A percentile compares a stretch with the other conserved stretches of the same genome.
These are phyloP conservation scores for Hoplostethus mediterraneus DNA, from an alignment of 2,797 vertebrate genomes.

Conservation along the genomic window DNA sequence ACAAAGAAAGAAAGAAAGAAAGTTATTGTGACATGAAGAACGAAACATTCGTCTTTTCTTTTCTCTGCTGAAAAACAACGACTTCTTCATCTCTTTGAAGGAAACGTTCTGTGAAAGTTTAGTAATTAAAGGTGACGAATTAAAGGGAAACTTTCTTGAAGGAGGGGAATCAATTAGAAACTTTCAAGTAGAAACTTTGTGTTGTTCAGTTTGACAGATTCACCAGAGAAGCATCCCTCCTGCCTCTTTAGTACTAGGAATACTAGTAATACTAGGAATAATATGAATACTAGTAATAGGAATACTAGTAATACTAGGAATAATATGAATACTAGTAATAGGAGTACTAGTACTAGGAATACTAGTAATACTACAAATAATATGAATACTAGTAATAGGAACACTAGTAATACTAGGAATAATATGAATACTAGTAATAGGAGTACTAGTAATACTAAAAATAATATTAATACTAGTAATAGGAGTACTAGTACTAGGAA, in stretches of 20 bases:
- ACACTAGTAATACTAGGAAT: too few species aligned
- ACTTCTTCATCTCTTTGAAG: conserved; percentile 2
- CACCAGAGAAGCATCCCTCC: conserved; percentile 55
- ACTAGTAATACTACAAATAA: too few species aligned
- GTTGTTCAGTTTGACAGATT: conserved; percentile 59
- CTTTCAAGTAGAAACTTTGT: conserved; percentile 38
- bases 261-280: conserved; percentile 20
- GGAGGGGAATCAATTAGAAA: conserved; percentile 25
- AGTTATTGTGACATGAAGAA: background rate
- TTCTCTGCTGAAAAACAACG: background rate
- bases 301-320: too few species aligned
- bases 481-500: too few species aligned
- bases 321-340: too few species aligned
- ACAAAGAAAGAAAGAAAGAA: background rate
- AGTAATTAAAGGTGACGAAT: conserved; percentile 4
- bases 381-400: too few species aligned
- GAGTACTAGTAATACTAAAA: too few species aligned
- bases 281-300: too few species aligned
- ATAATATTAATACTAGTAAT: too few species aligned
- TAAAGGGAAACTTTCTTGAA: conserved; percentile 19
- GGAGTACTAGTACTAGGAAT: too few species aligned
- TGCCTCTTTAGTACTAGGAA: conserved; percentile 33
- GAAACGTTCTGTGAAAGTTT: conserved; percentile 4
- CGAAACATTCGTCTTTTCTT: background rate
- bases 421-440: too few species aligned